These are phyloP conservation scores for Nemapogon koenigi DNA, from an alignment of 2,888 invertebrate species.

Conservation along the genomic window DNA sequence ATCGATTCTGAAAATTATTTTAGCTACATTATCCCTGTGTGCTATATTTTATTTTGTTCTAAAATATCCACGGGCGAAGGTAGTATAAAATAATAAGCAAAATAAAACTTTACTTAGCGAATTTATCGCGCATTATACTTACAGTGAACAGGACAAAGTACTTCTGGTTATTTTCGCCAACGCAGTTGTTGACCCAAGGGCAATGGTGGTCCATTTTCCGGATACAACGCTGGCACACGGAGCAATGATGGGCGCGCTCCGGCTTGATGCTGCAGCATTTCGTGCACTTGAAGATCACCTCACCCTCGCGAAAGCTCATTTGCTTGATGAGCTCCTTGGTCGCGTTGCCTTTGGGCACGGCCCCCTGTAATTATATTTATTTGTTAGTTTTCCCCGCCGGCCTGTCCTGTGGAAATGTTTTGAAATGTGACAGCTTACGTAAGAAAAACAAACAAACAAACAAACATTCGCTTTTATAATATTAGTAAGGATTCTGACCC, in stretches of 20 bases:
- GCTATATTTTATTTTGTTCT: too few relatives aligned
- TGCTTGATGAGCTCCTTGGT: slow-evolving; percentile 95
- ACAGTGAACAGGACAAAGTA: slow-evolving; percentile 98
- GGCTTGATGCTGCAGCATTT: slow-evolving; percentile 97
- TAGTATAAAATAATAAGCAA: too few relatives aligned
- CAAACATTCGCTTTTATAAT: too few relatives aligned
- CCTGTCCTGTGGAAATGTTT: too few relatives aligned
- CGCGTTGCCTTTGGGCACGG: slow-evolving; percentile 94
- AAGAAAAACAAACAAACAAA: too few relatives aligned
- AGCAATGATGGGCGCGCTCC: slow-evolving; percentile 94
- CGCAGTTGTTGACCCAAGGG: slow-evolving; percentile 99
- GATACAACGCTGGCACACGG: slow-evolving; percentile 86
- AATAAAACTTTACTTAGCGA: too few relatives aligned
- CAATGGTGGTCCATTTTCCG: slow-evolving; percentile 72
- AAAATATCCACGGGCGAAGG: too few relatives aligned
- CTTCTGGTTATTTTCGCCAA: slow-evolving; percentile 99
- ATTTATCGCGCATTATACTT: slow-evolving; percentile 56
- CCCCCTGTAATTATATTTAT: slow-evolving; percentile 74
- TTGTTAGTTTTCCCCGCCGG: too few relatives aligned
- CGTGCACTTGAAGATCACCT: slow-evolving; percentile 93
- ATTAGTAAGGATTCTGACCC: too few relatives aligned
- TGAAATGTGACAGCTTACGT: too few relatives aligned
- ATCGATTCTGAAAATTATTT: too few relatives aligned
- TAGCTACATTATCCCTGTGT: too few relatives aligned
- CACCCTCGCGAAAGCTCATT: slow-evolving; percentile 90